Evolutionary conservation across 2,888 invertebrate genomes (phyloP).

Genomic region (Gymnocheta viridis): DNA sequence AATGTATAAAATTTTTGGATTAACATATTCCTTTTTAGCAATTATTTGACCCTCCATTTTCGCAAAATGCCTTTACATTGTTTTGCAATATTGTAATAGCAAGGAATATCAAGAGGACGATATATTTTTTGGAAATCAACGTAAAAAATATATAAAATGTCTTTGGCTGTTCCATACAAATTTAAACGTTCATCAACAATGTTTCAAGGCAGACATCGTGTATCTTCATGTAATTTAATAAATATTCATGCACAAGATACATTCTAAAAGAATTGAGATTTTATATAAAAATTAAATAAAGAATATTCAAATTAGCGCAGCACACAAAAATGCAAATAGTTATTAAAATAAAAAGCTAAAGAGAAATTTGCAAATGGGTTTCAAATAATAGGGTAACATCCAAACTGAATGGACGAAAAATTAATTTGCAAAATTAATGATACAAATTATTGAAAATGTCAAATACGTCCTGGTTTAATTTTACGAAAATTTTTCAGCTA

Average conservation of each 20-base stretch:
- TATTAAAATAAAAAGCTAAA: neutral
- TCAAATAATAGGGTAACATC: conserved; percentile 4
- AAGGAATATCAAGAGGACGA: neutral
- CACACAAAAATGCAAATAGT: conserved; percentile 30
- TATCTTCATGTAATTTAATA: conserved; percentile 7
- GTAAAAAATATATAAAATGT: neutral
- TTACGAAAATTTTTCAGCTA: no score
- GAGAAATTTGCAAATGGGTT: neutral
- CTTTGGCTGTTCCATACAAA: neutral
- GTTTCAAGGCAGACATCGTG: neutral
- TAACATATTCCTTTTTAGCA: no score
- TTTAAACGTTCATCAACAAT: neutral
- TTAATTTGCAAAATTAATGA: no score
- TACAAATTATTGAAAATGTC: no score
- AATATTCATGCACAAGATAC: neutral
- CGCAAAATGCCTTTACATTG: neutral
- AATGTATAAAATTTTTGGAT: no score
- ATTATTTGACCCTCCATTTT: no score
- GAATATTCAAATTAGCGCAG: conserved; percentile 37
- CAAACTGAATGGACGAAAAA: neutral
- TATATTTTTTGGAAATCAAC: neutral
- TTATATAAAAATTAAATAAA: conserved; percentile 30
- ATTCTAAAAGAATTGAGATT: conserved; percentile 19
- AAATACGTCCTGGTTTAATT: no score
- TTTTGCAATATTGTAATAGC: neutral